Evolutionary conservation across 1,140 invertebrate species (phyloP), one percentile per base, ranked within the genome.

Genomic region (Gryllus bimaculatus): DNA sequence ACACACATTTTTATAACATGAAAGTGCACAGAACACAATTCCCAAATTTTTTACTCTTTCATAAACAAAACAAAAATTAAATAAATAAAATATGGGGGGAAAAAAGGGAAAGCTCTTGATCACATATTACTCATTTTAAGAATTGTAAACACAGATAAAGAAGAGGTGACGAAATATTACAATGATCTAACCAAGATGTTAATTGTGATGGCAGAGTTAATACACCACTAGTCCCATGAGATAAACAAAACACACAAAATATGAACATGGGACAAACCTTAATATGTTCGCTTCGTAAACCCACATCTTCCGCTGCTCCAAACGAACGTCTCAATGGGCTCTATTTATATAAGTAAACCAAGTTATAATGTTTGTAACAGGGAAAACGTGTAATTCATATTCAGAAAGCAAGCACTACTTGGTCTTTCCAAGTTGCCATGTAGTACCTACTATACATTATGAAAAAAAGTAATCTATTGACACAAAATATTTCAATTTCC

Each of bases 261-360:
- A 66, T 66, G 54, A 66, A 66, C 54, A 66, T 66, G 54, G 54
- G 54, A 66, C 54, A 66, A 66, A 66, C 54, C 54, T 66, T 66
- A 66, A 66, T 66, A 18, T 66, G 54, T 66, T 66, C 54, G 54
- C 54, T 66, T 66, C 54, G 10, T 66, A 66, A 66, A 66, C 54
- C 54, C 54, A 66, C 54, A 66, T 66, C 54, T 66, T 66, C 54
- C 54, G 10, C 54, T 18, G 54, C 54, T 66, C 54, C 54, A 66
- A 66, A 66, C 54, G 54, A 13, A 66, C 54, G 54, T 66, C 54
- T 66, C 54, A 66, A 66, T 66, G 54, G 54, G 54, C 54, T 66
- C 54, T 66, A 66, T 10, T 66, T 66, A 66, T 66, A 18, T 66
- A 66, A 66, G 54, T 66, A 66, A 66, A 66, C 54, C 54, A 66